Percentiles rank a stretch among this genome's conserved stretches.
Evolutionary conservation across 2,888 invertebrate species (phyloP).

Genomic region (Torymus aiolomorphi): DNA sequence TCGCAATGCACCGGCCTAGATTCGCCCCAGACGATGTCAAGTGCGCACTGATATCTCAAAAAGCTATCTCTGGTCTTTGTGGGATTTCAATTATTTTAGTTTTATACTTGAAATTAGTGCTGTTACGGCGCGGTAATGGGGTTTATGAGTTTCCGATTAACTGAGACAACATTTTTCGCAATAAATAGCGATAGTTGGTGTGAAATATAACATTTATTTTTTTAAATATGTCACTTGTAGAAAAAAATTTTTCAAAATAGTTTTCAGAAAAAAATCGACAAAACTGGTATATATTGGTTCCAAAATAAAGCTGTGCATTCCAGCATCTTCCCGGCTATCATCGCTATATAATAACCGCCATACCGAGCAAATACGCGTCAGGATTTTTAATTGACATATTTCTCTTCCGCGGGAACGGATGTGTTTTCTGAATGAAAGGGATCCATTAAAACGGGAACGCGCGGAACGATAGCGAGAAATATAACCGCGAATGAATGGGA

Average conservation of each 20-base stretch:
- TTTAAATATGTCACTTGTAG: too few relatives aligned
- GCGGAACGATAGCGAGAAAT: constrained; percentile 44
- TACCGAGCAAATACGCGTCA: constrained; percentile 25
- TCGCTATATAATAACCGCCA: constrained; percentile 8
- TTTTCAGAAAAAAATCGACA: too few relatives aligned
- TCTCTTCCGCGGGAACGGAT: constrained; percentile 40
- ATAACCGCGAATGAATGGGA: constrained; percentile 50
- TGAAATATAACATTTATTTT: too few relatives aligned
- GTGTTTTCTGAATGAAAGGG: constrained; percentile 50
- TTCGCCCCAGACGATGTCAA: constrained; percentile 2
- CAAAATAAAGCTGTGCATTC: too few relatives aligned
- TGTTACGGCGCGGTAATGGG: too few relatives aligned
- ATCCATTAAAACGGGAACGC: constrained; percentile 44
- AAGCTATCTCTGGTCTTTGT: neutral
- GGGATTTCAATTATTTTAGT: too few relatives aligned
- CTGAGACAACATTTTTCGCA: too few relatives aligned
- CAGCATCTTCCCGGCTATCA: neutral
- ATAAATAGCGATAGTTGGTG: too few relatives aligned
- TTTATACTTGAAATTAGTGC: too few relatives aligned
- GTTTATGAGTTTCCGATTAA: too few relatives aligned
- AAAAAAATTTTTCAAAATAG: too few relatives aligned
- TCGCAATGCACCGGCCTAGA: constrained; percentile 11
- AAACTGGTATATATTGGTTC: too few relatives aligned
- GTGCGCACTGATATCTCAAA: constrained; percentile 1
- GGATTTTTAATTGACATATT: constrained; percentile 47